A percentile compares a stretch with the other conserved stretches of the same genome.
Evolutionary conservation across 2,888 invertebrate genomes (phyloP).

Genomic region (Celastrina argiolus): DNA sequence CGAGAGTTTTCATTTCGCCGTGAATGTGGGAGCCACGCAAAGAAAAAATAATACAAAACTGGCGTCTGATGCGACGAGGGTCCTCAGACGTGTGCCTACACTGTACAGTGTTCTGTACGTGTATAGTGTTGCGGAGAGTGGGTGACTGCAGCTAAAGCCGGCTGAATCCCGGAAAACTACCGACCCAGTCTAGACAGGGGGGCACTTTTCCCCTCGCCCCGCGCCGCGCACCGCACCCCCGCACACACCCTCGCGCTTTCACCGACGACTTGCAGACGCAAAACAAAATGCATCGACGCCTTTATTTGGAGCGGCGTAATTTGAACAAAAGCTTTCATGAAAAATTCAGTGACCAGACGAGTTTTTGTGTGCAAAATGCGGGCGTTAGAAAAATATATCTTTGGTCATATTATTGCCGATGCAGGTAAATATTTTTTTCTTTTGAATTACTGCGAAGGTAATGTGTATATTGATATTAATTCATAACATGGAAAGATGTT

Average conservation of each 20-base stretch:
- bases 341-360: slow-evolving; percentile 28
- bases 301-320: slow-evolving; percentile 61
- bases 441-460: not conserved
- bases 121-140: slow-evolving; percentile 69
- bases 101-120: slow-evolving; percentile 29
- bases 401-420: not conserved
- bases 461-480: no score
- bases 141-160: slow-evolving; percentile 75
- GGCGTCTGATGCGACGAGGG: slow-evolving; percentile 65
- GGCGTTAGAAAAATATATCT: not conserved
- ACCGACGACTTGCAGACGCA: slow-evolving; percentile 62
- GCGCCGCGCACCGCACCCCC: slow-evolving; percentile 40
- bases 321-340: slow-evolving; percentile 53
- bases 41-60: slow-evolving; percentile 60
- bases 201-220: slow-evolving; percentile 62
- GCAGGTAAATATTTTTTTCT: not conserved
- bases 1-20: slow-evolving; percentile 49
- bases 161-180: slow-evolving; percentile 78
- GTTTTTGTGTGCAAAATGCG: slow-evolving; percentile 1
- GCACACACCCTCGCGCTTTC: slow-evolving; percentile 60
- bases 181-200: slow-evolving; percentile 79
- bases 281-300: slow-evolving; percentile 63
- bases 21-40: slow-evolving; percentile 45
- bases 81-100: slow-evolving; percentile 60
- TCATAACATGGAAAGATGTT: no score